These are phyloP conservation scores for Pongo pygmaeus DNA, from an alignment of 2,113 vertebrate genomes.

Conservation along the genomic window DNA sequence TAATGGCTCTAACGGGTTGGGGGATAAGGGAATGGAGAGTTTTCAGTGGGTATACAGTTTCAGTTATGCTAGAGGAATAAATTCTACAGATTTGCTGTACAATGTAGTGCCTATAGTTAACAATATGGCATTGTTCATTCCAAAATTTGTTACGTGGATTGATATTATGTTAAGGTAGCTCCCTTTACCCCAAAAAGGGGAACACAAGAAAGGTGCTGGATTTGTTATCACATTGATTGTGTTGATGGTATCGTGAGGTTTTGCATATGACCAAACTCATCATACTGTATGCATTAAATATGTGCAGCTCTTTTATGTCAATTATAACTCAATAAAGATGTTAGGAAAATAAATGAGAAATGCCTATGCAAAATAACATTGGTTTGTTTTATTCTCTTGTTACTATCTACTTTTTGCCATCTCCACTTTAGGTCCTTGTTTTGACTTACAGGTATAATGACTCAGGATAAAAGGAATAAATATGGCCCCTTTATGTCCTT, in stretches of 20 bases:
- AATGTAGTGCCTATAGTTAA: not conserved
- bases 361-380: not conserved
- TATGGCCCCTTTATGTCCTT: not conserved
- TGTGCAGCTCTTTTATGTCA: not conserved
- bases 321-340: not conserved
- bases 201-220: no score
- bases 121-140: not conserved
- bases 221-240: not conserved
- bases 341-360: not conserved
- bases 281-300: not conserved
- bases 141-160: not conserved
- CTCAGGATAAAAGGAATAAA: not conserved
- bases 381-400: not conserved
- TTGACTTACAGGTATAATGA: not conserved
- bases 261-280: not conserved
- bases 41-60: not conserved
- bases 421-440: not conserved
- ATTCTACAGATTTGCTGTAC: not conserved
- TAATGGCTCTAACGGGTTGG: not conserved
- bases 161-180: not conserved
- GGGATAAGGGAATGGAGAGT: not conserved
- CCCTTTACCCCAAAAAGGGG: not conserved
- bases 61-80: not conserved
- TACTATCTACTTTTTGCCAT: not conserved
- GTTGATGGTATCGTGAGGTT: not conserved